Evolutionary conservation across 2,113 vertebrate species (phyloP).

Genomic region (Reinhardtius hippoglossoides): DNA sequence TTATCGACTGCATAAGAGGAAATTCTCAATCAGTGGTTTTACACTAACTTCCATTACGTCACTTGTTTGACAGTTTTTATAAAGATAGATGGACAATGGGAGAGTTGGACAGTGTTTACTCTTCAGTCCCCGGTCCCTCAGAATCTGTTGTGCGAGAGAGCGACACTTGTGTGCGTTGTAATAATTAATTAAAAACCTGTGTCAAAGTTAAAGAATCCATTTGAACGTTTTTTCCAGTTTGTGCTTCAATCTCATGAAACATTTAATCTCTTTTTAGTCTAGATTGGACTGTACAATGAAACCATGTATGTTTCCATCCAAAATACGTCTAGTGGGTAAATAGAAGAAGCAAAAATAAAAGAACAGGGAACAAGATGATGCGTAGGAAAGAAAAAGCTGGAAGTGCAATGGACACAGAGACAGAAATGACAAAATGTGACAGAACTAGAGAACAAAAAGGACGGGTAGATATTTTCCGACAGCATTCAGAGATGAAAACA

Average conservation of each 20-base stretch:
- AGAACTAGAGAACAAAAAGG: neutral
- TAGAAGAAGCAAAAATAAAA: neutral
- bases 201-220: neutral
- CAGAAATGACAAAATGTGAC: neutral
- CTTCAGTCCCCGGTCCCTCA: too few species aligned
- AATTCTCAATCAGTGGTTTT: neutral
- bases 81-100: too few species aligned
- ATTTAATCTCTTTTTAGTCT: neutral
- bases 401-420: neutral
- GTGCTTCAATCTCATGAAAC: neutral
- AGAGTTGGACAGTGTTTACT: too few species aligned
- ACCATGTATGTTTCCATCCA: neutral
- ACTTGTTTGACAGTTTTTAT: neutral
- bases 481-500: conserved; percentile 23
- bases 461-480: neutral
- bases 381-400: neutral
- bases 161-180: too few species aligned
- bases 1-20: neutral
- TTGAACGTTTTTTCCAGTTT: neutral
- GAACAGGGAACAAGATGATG: neutral
- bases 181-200: too few species aligned
- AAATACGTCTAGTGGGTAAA: neutral
- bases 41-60: too few species aligned
- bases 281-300: neutral
- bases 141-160: too few species aligned